A percentile compares a stretch with the other conserved stretches of the same genome.
Conservation (phyloP, 1,140 invertebrate species). For the Galleria mellonella region DNA sequence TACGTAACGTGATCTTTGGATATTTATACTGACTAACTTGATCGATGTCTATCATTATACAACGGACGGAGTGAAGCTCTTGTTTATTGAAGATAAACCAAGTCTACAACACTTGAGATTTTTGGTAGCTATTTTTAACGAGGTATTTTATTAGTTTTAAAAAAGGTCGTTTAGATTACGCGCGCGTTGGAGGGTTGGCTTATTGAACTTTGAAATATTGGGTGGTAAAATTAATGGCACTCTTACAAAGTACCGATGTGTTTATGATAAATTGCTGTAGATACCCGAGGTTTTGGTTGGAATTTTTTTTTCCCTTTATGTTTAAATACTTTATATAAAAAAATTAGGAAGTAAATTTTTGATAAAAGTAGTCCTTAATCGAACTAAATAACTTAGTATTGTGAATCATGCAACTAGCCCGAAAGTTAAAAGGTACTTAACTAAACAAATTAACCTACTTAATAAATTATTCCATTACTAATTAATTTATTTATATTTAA, state of each 20-base stretch:
- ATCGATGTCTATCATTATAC: constrained; percentile 60
- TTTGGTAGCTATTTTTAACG: constrained; percentile 72
- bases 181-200: constrained; percentile 48
- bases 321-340: too few species aligned
- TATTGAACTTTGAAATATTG: constrained; percentile 65
- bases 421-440: too few species aligned
- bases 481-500: too few species aligned
- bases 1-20: constrained; percentile 16
- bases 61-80: constrained; percentile 25
- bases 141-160: constrained; percentile 70
- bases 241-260: constrained; percentile 33
- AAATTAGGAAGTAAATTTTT: too few species aligned
- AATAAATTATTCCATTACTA: too few species aligned
- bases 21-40: constrained; percentile 48
- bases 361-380: too few species aligned
- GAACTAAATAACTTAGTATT: too few species aligned
- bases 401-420: too few species aligned
- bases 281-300: not conserved
- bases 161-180: constrained; percentile 71
- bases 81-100: constrained; percentile 55
- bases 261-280: constrained; percentile 30
- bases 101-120: constrained; percentile 44
- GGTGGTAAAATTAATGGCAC: constrained; percentile 49
- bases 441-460: too few species aligned
- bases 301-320: constrained; percentile 21